Conservation (phyloP, 2,113 vertebrate genomes). For the Theropithecus gelada region DNA sequence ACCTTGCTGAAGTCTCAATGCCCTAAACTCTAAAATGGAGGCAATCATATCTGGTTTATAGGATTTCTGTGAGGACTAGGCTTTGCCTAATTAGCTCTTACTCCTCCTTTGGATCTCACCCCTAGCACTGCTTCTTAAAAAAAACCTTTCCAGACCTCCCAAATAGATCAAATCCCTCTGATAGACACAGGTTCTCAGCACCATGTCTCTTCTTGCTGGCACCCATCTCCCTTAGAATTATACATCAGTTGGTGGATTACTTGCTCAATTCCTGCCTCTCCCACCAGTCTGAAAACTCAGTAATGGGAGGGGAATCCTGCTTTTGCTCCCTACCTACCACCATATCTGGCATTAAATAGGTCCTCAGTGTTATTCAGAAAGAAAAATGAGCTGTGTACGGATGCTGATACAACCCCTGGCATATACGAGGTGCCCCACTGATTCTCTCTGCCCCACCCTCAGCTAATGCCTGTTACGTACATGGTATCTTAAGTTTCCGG, state of each 20-base stretch:
- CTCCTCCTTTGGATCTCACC: background rate
- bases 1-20: background rate
- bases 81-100: background rate
- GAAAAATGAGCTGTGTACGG: background rate
- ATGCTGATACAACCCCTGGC: background rate
- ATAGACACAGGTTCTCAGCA: background rate
- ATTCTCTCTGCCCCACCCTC: background rate
- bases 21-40: background rate
- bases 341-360: background rate
- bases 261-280: background rate
- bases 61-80: background rate
- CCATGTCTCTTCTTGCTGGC: background rate
- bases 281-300: background rate
- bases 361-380: background rate
- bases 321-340: background rate
- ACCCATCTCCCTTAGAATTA: background rate
- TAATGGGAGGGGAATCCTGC: background rate
- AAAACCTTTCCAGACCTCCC: background rate
- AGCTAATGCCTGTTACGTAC: background rate
- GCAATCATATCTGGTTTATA: background rate
- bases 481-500: background rate
- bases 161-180: background rate
- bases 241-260: background rate
- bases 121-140: background rate
- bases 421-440: rapidly evolving